Conservation (phyloP, 35 echinoderm and acorn worm species). For the Acanthaster planci region DNA sequence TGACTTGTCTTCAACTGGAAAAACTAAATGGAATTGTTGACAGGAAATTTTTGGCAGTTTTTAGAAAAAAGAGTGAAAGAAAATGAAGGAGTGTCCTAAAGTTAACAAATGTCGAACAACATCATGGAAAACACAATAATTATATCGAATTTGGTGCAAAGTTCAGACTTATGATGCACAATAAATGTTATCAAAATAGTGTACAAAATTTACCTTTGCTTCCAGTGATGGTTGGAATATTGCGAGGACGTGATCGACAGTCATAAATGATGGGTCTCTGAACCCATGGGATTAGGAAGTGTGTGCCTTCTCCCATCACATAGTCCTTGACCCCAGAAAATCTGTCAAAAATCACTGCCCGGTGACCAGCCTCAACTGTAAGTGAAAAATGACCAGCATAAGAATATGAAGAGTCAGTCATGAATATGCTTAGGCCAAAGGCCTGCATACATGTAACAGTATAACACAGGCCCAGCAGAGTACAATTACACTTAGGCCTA, state of each 20-base stretch:
- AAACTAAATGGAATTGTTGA: too few species aligned
- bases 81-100: too few species aligned
- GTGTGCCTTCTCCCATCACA: constrained; percentile 86
- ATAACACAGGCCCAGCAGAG: too few species aligned
- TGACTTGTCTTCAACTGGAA: too few species aligned
- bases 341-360: constrained; percentile 96
- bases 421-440: not conserved
- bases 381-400: not conserved
- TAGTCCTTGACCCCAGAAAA: constrained; percentile 85
- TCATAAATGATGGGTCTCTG: constrained; percentile 96
- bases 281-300: constrained; percentile 88
- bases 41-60: too few species aligned
- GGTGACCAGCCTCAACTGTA: constrained; percentile 90
- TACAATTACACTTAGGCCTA: too few species aligned
- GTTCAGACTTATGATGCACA: too few species aligned
- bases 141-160: too few species aligned
- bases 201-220: constrained; percentile 87
- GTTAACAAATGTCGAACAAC: too few species aligned
- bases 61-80: too few species aligned
- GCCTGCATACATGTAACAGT: not conserved
- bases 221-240: constrained; percentile 84
- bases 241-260: constrained; percentile 81
- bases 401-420: not conserved
- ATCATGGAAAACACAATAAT: too few species aligned
- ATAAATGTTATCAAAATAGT: too few species aligned